Percentiles rank a stretch among this genome's conserved stretches.
These are phyloP conservation scores for Rhorus exstirpatorius DNA, from an alignment of 2,888 invertebrate species.

Conservation along the genomic window DNA sequence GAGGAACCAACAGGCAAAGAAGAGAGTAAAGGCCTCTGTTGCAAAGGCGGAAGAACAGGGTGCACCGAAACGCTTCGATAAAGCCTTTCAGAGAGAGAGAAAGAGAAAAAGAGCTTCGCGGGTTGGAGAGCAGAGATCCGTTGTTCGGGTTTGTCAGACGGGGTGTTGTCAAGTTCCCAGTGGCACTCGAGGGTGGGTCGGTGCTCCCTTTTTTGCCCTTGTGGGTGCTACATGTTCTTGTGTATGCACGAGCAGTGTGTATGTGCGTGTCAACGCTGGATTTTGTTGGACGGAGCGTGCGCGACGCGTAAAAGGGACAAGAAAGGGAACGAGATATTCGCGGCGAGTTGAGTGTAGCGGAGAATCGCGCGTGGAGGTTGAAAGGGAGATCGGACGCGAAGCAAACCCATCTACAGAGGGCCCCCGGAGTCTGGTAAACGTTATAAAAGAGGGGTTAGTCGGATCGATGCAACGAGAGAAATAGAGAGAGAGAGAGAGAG, in stretches of 20 bases:
- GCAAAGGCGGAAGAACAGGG: slow-evolving; percentile 34
- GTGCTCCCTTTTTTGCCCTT: slow-evolving; percentile 17
- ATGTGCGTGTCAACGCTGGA: slow-evolving; percentile 7
- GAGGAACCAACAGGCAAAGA: neutral
- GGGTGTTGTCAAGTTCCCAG: slow-evolving; percentile 67
- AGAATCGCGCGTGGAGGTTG: slow-evolving; percentile 12
- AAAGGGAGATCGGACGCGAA: slow-evolving; percentile 50
- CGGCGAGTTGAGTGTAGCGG: slow-evolving; percentile 4
- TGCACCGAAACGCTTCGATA: slow-evolving; percentile 52
- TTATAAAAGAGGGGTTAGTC: slow-evolving; percentile 56
- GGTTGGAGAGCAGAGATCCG: slow-evolving; percentile 15
- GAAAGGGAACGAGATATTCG: slow-evolving; percentile 36
- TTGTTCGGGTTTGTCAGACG: slow-evolving; percentile 44
- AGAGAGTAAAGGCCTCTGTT: neutral
- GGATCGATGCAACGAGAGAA: slow-evolving; percentile 72
- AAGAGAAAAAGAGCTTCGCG: neutral
- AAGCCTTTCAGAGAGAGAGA: slow-evolving; percentile 52
- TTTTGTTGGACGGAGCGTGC: slow-evolving; percentile 57
- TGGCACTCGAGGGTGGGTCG: slow-evolving; percentile 35
- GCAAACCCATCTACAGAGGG: slow-evolving; percentile 20
- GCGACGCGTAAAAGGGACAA: slow-evolving; percentile 39
- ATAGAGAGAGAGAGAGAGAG: too few species aligned
- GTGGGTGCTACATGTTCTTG: slow-evolving; percentile 20
- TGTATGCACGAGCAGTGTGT: neutral
- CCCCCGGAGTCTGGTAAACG: slow-evolving; percentile 30